phyloP scores from a whole-genome alignment of 2,113 vertebrate species.

The Pampusana beccarii region DNA sequence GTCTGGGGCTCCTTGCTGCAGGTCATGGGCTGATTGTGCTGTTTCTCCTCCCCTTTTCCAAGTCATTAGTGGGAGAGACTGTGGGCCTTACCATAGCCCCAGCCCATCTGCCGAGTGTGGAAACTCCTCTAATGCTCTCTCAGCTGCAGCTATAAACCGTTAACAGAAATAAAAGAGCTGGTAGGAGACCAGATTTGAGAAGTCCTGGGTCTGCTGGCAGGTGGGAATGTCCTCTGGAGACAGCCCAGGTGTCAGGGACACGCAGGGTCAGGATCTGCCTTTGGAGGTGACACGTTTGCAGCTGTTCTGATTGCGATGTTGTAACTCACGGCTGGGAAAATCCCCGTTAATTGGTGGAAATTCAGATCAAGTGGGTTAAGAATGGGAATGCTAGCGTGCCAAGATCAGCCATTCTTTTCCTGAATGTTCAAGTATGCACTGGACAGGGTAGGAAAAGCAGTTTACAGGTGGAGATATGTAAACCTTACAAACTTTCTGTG shows the following conservation, averaged over 20 bases:
- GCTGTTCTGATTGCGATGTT: not conserved
- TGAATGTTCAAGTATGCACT: not conserved
- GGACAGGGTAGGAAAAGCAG: not conserved
- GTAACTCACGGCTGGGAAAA: not conserved
- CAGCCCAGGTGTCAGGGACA: not conserved
- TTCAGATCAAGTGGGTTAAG: not conserved
- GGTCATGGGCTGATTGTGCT: not conserved
- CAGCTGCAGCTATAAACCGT: not conserved
- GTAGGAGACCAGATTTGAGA: not conserved
- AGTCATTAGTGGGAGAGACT: not conserved
- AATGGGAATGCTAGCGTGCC: not conserved
- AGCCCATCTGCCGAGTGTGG: not conserved
- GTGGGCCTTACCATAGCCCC: not conserved
- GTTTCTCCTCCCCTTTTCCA: not conserved
- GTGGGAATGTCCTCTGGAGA: not conserved
- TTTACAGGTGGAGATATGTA: not conserved
- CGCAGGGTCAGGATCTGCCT: not conserved
- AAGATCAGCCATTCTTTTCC: not conserved
- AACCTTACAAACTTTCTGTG: not conserved
- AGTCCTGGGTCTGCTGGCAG: not conserved
- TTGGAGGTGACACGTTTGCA: not conserved
- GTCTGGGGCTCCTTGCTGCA: not conserved
- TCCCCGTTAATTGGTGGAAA: not conserved
- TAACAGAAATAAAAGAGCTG: not conserved
- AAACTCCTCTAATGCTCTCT: not conserved